Conservation (phyloP, 2,888 invertebrate genomes). For the Cordilura impudica region DNA sequence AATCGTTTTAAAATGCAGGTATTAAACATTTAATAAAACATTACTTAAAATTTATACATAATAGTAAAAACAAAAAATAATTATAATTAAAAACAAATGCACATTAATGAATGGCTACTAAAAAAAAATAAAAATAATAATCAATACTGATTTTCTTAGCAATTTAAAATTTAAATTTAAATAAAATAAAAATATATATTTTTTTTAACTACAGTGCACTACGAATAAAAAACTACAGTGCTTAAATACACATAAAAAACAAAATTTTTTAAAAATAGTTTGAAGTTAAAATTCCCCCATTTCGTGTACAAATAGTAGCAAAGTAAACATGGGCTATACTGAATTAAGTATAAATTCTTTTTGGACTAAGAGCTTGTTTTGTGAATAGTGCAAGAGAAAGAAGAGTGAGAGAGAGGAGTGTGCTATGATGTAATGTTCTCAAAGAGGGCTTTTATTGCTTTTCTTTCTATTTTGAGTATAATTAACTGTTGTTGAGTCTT, state of each 20-base stretch:
- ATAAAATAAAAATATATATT: slow-evolving; percentile 16
- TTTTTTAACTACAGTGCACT: slow-evolving; percentile 30
- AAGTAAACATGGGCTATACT: slow-evolving; percentile 46
- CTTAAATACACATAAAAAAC: slow-evolving; percentile 17
- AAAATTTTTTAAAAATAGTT: slow-evolving; percentile 2
- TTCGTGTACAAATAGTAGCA: slow-evolving; percentile 57
- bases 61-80: slow-evolving; percentile 41
- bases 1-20: not conserved
- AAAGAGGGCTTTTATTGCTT: not conserved
- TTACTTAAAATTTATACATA: slow-evolving; percentile 29
- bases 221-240: slow-evolving; percentile 23
- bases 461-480: not conserved
- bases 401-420: not conserved
- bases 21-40: slow-evolving; percentile 17
- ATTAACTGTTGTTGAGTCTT: not conserved
- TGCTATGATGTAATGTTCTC: not conserved
- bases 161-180: slow-evolving; percentile 18
- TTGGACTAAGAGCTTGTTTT: not conserved
- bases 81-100: slow-evolving; percentile 25
- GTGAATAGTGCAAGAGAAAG: not conserved
- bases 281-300: slow-evolving; percentile 17
- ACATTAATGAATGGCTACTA: slow-evolving; percentile 36
- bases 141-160: slow-evolving; percentile 61
- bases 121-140: slow-evolving; percentile 45
- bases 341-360: not conserved